Conservation (phyloP, 2,113 vertebrate species). For the Electrona antarctica region DNA sequence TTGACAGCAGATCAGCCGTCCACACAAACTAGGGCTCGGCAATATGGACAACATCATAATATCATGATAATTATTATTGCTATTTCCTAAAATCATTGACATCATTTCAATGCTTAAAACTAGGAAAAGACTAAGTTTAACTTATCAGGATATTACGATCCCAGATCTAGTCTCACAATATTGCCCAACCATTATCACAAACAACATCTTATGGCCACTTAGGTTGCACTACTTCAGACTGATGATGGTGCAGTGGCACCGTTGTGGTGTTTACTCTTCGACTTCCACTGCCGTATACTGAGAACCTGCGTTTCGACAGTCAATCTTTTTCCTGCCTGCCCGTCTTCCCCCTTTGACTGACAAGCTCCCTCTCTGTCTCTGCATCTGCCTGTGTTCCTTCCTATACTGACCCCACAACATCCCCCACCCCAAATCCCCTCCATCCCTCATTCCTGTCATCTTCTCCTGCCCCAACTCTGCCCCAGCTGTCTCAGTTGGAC, state of each 20-base stretch:
- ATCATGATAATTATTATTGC: no score
- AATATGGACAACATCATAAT: no score
- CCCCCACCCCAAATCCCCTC: conserved; percentile 34
- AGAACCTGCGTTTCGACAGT: conserved; percentile 13
- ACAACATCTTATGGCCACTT: no score
- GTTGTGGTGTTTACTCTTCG: neutral
- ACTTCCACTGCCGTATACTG: neutral
- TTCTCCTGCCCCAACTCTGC: conserved; percentile 76
- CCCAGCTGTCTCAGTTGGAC: conserved; percentile 86
- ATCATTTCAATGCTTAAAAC: no score
- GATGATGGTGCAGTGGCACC: neutral
- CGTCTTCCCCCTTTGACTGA: conserved; percentile 42
- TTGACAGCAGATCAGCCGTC: neutral
- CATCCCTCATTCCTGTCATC: conserved; percentile 32
- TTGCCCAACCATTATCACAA: neutral
- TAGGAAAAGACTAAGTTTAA: no score
- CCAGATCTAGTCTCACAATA: neutral
- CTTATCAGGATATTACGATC: no score
- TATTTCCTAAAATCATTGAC: no score
- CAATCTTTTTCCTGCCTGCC: conserved; percentile 35
- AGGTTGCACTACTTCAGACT: no score
- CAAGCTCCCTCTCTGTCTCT: conserved; percentile 45
- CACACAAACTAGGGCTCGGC: no score
- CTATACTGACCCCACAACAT: conserved; percentile 52
- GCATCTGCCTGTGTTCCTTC: conserved; percentile 23